These are phyloP conservation scores for Polypterus senegalus DNA, from an alignment of 2,113 vertebrate species.

Conservation along the genomic window DNA sequence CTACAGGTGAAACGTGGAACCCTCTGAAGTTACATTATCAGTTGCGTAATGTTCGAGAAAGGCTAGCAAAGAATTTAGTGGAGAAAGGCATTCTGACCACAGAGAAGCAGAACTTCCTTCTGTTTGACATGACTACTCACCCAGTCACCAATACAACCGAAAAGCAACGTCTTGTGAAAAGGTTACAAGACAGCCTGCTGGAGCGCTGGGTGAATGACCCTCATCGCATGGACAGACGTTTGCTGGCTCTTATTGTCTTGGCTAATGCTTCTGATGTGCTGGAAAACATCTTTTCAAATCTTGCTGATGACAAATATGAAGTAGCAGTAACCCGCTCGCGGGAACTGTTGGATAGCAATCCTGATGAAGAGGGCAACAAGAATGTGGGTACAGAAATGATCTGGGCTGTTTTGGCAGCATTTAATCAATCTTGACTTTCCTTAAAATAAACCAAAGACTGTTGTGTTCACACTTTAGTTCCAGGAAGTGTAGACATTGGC, in stretches of 20 bases:
- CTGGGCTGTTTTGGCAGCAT: constrained; percentile 69
- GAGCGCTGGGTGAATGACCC: constrained; percentile 65
- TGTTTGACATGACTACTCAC: constrained; percentile 77
- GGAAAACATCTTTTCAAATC: constrained; percentile 49
- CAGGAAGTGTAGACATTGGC: too few species aligned
- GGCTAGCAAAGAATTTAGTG: constrained; percentile 65
- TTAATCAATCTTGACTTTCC: constrained; percentile 47
- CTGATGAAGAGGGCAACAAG: constrained; percentile 52
- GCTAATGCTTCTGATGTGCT: constrained; percentile 62
- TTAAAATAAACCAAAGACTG: too few species aligned
- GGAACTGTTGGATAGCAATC: constrained; percentile 55
- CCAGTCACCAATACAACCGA: constrained; percentile 53
- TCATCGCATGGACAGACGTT: constrained; percentile 53
- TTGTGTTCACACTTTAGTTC: too few species aligned
- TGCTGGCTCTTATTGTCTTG: constrained; percentile 57
- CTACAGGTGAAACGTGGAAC: constrained; percentile 71
- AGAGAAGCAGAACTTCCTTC: constrained; percentile 72
- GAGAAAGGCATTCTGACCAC: constrained; percentile 73
- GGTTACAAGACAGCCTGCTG: constrained; percentile 55
- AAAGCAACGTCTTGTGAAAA: constrained; percentile 59
- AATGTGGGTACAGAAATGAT: constrained; percentile 51
- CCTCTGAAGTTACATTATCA: constrained; percentile 73
- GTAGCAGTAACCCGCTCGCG: constrained; percentile 49
- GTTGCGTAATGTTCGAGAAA: constrained; percentile 64
- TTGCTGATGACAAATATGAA: constrained; percentile 55